A percentile compares a stretch with the other conserved stretches of the same genome.
Conservation (phyloP, 2,888 invertebrate species). For the Thecocarcelia acutangulata region DNA sequence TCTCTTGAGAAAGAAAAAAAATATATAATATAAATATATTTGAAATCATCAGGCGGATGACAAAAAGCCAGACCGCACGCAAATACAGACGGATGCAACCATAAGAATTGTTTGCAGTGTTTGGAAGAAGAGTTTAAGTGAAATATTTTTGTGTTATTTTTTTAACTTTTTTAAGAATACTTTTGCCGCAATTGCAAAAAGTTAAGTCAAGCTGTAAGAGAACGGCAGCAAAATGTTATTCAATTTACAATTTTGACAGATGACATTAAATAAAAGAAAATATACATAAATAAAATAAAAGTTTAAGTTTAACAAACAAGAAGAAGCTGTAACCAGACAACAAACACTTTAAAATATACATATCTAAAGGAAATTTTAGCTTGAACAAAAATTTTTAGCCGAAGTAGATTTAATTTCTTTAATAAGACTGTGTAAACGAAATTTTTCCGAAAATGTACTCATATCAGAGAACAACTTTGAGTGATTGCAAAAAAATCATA, state of each 20-base stretch:
- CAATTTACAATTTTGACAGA: conserved; percentile 66
- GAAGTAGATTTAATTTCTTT: no score
- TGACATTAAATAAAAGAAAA: conserved; percentile 39
- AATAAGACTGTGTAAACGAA: no score
- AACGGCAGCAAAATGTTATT: conserved; percentile 60
- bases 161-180: conserved; percentile 16
- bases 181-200: conserved; percentile 45
- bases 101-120: conserved; percentile 10
- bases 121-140: conserved; percentile 14
- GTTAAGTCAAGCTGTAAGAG: conserved; percentile 37
- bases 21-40: no score
- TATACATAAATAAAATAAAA: not conserved
- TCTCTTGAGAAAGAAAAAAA: conserved; percentile 3
- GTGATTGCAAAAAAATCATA: no score
- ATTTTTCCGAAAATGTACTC: no score
- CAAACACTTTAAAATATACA: not conserved
- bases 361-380: no score
- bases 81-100: conserved; percentile 4
- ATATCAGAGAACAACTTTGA: no score
- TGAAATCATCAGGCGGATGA: conserved; percentile 17
- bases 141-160: not conserved
- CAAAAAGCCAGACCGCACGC: conserved; percentile 37
- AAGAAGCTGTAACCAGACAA: not conserved
- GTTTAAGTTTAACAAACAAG: not conserved
- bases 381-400: no score